These are phyloP conservation scores for Microtus pennsylvanicus DNA, from an alignment of 2,113 vertebrate species.

Conservation along the genomic window DNA sequence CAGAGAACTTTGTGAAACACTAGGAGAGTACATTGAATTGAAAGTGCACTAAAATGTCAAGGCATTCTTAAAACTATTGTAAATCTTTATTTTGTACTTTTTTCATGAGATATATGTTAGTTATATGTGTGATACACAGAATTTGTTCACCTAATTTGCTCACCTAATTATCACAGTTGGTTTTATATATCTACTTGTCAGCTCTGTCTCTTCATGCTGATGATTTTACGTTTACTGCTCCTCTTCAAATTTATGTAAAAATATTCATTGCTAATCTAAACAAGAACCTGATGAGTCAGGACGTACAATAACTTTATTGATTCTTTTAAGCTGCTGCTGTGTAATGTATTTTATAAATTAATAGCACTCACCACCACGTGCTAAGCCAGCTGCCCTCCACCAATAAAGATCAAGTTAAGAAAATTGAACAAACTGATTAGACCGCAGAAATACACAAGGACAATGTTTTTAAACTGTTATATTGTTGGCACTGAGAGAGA, in stretches of 20 bases:
- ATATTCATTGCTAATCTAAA: slow-evolving; percentile 71
- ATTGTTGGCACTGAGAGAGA: slow-evolving; percentile 30
- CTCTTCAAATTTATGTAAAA: slow-evolving; percentile 73
- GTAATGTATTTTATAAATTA: slow-evolving; percentile 78
- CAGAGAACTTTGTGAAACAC: background rate
- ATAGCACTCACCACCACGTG: slow-evolving; percentile 63
- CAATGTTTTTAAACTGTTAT: slow-evolving; percentile 45
- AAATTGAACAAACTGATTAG: slow-evolving; percentile 77
- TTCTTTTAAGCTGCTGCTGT: slow-evolving; percentile 75
- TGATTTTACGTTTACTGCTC: slow-evolving; percentile 1
- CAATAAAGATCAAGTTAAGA: slow-evolving; percentile 76
- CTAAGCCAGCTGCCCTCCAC: slow-evolving; percentile 67
- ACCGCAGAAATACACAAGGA: slow-evolving; percentile 66
- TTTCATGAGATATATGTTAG: background rate
- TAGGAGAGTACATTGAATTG: background rate
- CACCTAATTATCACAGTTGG: background rate
- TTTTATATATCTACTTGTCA: background rate
- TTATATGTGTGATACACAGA: background rate
- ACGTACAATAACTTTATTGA: slow-evolving; percentile 78
- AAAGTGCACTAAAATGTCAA: background rate
- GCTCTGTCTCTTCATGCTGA: background rate
- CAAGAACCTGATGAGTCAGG: slow-evolving; percentile 74
- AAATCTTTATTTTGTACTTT: background rate
- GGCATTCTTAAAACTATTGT: background rate
- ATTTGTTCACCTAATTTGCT: background rate